Conservation (phyloP, 1,140 invertebrate species). For the Pseudachorutes palmiensis region DNA sequence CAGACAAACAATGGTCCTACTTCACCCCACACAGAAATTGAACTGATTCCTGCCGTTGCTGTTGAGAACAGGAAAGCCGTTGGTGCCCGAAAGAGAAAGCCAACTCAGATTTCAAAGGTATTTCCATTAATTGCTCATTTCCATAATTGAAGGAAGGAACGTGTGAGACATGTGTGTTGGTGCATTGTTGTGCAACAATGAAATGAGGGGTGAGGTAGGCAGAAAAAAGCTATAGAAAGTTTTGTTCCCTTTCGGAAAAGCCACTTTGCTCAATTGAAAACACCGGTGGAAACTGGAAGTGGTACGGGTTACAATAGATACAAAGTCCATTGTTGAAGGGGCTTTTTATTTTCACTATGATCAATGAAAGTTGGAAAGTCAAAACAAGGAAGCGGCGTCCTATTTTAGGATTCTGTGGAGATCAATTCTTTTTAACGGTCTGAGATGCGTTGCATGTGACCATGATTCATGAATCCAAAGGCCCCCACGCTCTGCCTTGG, state of each 20-base stretch:
- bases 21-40: too few species aligned
- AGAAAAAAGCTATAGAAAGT: too few species aligned
- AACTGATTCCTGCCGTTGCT: background rate
- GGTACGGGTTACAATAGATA: slow-evolving; percentile 13
- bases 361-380: background rate
- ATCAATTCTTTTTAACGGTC: background rate
- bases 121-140: too few species aligned
- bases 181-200: slow-evolving; percentile 19
- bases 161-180: background rate
- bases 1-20: too few species aligned
- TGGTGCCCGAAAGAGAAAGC: slow-evolving; percentile 35
- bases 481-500: background rate
- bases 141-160: background rate
- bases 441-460: background rate
- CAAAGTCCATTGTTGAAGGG: slow-evolving; percentile 5
- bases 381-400: background rate
- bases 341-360: background rate
- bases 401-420: background rate
- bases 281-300: too few species aligned
- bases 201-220: too few species aligned
- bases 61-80: slow-evolving; percentile 27
- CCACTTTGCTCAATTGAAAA: too few species aligned
- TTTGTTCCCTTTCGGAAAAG: too few species aligned
- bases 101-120: slow-evolving; percentile 35
- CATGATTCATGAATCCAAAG: background rate